Evolutionary conservation across 2,888 invertebrate genomes (phyloP), one percentile per base, ranked within the genome.

Genomic region (Isoperla grammatica): DNA sequence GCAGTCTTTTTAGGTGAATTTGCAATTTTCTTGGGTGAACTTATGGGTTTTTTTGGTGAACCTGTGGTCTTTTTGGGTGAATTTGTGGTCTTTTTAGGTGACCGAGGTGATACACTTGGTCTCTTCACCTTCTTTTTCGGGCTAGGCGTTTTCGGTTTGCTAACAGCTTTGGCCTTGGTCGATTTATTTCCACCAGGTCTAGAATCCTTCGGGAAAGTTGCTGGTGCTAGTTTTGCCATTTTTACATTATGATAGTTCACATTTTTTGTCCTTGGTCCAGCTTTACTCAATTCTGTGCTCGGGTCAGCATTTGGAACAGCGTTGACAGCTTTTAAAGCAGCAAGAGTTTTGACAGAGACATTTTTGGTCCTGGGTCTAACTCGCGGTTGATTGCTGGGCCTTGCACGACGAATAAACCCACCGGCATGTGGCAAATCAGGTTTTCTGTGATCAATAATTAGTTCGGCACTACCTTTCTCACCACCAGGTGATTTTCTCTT

Each of bases 191-290:
- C 57, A 1, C 67, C 67, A 2, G 65, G 42, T 13, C 57, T 58
- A 55, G 67, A 68, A 5, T 63, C 66, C n/a, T 61, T 59, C 3
- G 78, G 74, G 66, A 82, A 82, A 12, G 78, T 81, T 1, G 81
- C 82, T 0, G 79, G 68, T 1, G 78, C 72, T 12, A 79, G 65
- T 67, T 80, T 80, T 9, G 59, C 53, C 35, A 77, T 74, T 60
- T 79, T 79, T 57, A 80, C 75, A 35, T 81, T 72, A 65, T 82
- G 82, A 69, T 81, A 81, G 67, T 79, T 80, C 1, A 85, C 85
- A 70, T 85, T 85, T 69, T 85, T 86, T 42, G 82, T 83, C 59
- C 84, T 74, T 1, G 85, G 82, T 9, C 81, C 70, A 37, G 79
- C 77, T 57, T 80, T 71, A 29, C n/a, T 48, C 35, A 50, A 40